A percentile compares a stretch with the other conserved stretches of the same genome.
These are phyloP conservation scores for Tanytarsus gracilentus DNA, from an alignment of 2,888 invertebrate genomes.

Conservation along the genomic window DNA sequence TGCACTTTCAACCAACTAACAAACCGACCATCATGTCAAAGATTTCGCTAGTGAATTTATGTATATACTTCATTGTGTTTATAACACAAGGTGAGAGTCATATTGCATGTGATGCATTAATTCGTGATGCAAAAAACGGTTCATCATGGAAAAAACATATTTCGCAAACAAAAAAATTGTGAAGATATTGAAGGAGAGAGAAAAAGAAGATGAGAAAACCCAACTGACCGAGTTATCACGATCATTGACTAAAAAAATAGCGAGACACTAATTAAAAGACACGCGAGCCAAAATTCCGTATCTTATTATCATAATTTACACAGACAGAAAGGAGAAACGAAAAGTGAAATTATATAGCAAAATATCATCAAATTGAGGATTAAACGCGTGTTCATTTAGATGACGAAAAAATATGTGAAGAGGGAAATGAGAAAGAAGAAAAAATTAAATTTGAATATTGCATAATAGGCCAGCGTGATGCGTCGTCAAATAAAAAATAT, in stretches of 20 bases:
- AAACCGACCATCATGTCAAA: constrained; percentile 20
- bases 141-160: no score
- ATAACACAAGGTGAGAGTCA: constrained; percentile 26
- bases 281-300: no score
- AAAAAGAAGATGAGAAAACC: background rate
- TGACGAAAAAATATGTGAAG: no score
- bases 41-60: constrained; percentile 21
- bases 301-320: no score
- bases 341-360: constrained; percentile 2
- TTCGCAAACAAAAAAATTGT: no score
- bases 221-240: constrained; percentile 8
- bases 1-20: background rate
- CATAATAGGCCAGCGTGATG: constrained; percentile 3
- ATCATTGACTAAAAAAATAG: background rate
- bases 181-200: no score
- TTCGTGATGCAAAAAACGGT: background rate
- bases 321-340: background rate
- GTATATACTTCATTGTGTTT: constrained; percentile 11
- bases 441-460: constrained; percentile 9
- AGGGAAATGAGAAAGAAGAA: background rate
- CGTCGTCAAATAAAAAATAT: no score
- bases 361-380: constrained; percentile 2
- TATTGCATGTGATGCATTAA: no score
- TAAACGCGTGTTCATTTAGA: background rate
- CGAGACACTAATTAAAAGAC: constrained; percentile 9